A percentile compares a stretch with the other conserved stretches of the same genome.
These are phyloP conservation scores for Caenorhabditis plicata DNA, from an alignment of 2,888 invertebrate genomes.

Conservation along the genomic window DNA sequence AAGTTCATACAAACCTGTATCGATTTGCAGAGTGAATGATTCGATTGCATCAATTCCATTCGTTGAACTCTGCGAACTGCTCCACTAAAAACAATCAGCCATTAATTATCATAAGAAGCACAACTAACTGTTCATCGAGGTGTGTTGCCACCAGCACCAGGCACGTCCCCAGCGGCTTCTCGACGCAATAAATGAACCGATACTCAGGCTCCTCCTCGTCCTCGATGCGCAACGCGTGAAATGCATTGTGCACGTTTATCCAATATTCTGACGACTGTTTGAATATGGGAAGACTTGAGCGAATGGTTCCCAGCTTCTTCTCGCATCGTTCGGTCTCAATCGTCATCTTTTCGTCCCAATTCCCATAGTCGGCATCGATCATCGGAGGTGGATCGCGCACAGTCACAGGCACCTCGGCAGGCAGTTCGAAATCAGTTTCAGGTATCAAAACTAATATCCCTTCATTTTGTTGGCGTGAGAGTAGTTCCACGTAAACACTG, in stretches of 20 bases:
- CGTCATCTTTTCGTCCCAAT: too few species aligned
- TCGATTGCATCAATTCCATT: constrained; percentile 6
- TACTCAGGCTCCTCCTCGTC: constrained; percentile 18
- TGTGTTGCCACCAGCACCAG: constrained; percentile 2
- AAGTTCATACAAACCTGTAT: too few species aligned
- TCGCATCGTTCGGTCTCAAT: neutral
- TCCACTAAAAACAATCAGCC: constrained; percentile 11
- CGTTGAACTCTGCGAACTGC: constrained; percentile 9
- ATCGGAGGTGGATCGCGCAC: too few species aligned
- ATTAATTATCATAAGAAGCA: neutral
- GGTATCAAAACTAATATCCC: constrained; percentile 44
- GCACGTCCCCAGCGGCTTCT: constrained; percentile 9
- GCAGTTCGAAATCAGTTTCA: constrained; percentile 21
- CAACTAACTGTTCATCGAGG: neutral
- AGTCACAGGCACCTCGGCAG: neutral
- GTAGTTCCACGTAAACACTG: constrained; percentile 47
- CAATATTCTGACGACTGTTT: constrained; percentile 8
- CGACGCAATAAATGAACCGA: constrained; percentile 24
- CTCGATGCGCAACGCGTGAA: constrained; percentile 21
- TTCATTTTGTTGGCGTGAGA: constrained; percentile 49
- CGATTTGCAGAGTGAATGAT: constrained; percentile 50
- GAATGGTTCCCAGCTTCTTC: neutral
- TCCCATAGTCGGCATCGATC: constrained; percentile 14
- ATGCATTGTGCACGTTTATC: constrained; percentile 32
- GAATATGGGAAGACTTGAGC: neutral